Conservation (phyloP, 2,888 invertebrate genomes). For the Cerceris rybyensis region DNA sequence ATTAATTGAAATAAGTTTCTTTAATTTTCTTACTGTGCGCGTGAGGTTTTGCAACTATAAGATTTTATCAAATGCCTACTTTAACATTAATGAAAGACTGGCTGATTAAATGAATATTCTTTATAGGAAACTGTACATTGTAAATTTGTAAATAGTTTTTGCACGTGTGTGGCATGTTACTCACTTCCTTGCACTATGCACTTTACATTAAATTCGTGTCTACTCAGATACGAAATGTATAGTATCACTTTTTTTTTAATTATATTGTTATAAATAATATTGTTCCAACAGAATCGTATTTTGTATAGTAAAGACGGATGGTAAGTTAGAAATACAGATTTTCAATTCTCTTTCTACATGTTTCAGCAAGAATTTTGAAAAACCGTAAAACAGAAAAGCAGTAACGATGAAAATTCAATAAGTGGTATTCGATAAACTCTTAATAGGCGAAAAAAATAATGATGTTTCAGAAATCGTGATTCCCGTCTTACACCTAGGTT, state of each 20-base stretch:
- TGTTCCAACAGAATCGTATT: neutral
- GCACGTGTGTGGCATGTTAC: slow-evolving; percentile 52
- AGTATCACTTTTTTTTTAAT: neutral
- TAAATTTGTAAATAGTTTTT: slow-evolving; percentile 63
- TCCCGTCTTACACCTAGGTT: slow-evolving; percentile 9
- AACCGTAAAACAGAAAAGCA: neutral
- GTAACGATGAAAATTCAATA: neutral
- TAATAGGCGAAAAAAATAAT: slow-evolving; percentile 19
- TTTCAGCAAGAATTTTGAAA: neutral
- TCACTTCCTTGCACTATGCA: slow-evolving; percentile 57
- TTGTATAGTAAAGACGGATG: neutral
- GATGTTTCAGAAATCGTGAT: slow-evolving; percentile 10
- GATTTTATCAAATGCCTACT: slow-evolving; percentile 50
- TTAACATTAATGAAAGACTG: neutral
- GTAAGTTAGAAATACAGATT: neutral
- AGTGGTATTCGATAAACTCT: slow-evolving; percentile 51
- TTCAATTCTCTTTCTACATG: neutral
- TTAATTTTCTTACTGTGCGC: too few relatives aligned
- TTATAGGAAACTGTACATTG: slow-evolving; percentile 51
- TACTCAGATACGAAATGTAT: neutral
- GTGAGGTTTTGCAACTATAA: neutral
- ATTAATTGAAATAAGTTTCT: neutral
- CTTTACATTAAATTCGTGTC: slow-evolving; percentile 44
- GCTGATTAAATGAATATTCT: slow-evolving; percentile 27
- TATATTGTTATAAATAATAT: neutral